Base-by-base conservation (phyloP, 2,888 invertebrate genomes). In the Smittia aterrima region DNA sequence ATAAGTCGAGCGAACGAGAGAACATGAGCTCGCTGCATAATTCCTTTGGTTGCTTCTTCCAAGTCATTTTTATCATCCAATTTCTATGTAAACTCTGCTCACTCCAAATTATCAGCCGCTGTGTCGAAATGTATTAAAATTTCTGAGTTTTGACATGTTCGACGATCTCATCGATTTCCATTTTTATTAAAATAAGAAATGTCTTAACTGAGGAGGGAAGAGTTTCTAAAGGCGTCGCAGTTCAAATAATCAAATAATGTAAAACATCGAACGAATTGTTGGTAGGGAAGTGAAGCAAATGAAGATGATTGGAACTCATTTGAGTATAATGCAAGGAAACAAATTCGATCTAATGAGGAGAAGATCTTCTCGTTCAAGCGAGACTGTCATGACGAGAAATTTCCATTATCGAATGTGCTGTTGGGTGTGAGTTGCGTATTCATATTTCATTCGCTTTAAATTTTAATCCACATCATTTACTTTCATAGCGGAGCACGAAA, bases 311-410 rank as follows among this genome's bases (percentile, higher is more conserved):
- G 32, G 32, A 32, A 32, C 32, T 32, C 32, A 32, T 32, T 32
- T 32, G 32, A 32, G 32, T 32, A 32, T 32, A 32, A 32, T 32
- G 32, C 32, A 32, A 32, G 32, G 32, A 32, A 32, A 32, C 32
- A 32, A 32, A 32, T 32, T 32, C 32, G 32, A 32, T 32, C 32
- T 32, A 32, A 32, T 32, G 32, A 32, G 32, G 32, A 32, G 32
- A 32, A 32, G 32, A 32, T 18, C 53, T 47, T 47, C n/a, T 47
- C 18, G 18, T 47, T 13, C n/a, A 16, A 16, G n/a, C 53, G 53
- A 67, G 41, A 67, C 25, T 70, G 70, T 32, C 70, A 70, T 70
- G 53, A 70, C 53, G 47, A 70, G 47, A 25, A 70, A 53, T 58
- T 70, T 24, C 41, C 70, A 70, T 70, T 70, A 70, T 70, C 54